A percentile compares a stretch with the other conserved stretches of the same genome.
These are phyloP conservation scores for Chiroxiphia lanceolata DNA, from an alignment of 2,797 vertebrate species.

Conservation along the genomic window DNA sequence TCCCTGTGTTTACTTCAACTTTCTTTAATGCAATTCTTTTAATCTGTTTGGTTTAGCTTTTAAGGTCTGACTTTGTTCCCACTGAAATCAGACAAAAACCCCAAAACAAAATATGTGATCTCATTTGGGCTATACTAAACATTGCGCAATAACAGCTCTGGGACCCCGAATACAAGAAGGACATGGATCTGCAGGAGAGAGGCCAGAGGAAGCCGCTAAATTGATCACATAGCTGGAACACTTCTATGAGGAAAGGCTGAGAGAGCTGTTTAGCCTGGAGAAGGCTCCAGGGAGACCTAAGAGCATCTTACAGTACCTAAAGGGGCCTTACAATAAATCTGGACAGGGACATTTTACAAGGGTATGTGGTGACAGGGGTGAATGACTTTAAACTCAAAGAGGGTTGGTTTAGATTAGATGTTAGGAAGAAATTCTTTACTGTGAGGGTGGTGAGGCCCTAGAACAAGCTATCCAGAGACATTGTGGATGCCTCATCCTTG, in stretches of 20 bases:
- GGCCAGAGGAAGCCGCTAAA: not conserved
- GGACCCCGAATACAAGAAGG: too few species aligned
- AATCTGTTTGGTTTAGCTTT: not conserved
- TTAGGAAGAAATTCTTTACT: not conserved
- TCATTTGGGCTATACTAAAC: not conserved
- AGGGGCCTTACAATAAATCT: not conserved
- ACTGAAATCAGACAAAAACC: not conserved
- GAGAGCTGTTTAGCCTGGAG: not conserved
- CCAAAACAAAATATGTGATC: not conserved
- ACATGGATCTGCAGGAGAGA: not conserved
- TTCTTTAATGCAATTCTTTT: not conserved
- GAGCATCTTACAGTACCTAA: not conserved
- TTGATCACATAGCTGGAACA: not conserved
- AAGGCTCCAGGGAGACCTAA: not conserved
- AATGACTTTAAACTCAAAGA: not conserved
- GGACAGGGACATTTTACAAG: not conserved
- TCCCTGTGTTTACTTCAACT: not conserved
- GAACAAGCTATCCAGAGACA: not conserved
- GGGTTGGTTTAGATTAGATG: not conserved
- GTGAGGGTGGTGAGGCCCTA: not conserved
- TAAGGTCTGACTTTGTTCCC: not conserved
- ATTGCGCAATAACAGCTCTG: not conserved
- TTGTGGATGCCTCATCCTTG: rapidly evolving
- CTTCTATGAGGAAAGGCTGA: not conserved
- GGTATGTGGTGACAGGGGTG: not conserved